Base-by-base conservation (phyloP, 2,797 vertebrate genomes). In the Miichthys miiuy region DNA sequence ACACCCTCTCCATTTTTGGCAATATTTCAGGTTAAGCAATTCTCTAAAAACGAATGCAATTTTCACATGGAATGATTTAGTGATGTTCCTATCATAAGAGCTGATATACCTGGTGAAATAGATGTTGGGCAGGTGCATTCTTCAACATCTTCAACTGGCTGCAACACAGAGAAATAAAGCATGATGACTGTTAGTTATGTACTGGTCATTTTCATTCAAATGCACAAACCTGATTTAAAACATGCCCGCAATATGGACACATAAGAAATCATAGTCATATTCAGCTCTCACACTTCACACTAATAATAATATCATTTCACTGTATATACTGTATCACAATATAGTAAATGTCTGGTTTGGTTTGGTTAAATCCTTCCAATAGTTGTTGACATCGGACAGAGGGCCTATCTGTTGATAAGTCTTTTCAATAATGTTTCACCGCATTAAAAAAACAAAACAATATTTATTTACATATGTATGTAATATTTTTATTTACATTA, bases 61-160 rank as follows among this genome's bases (percentile, higher is more conserved):
- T 27, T 61, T 27, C 12, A 57, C 27, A 2, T 20, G 34, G 20
- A 17, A 50, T 13, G 12, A 3, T 27, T 46, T 3, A 38, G 14
- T 27, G 2, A 57, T 63, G 27, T 23, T 54, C 1, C 2, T 20
- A 0, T 27, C 6, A 38, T 38, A 34, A n/a, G 6, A 63, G 63
- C 1, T 4, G 2, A 69, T 72, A 27, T 92, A 96, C 95, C 96
- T 94, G 92, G 74, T 66, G 92, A 94, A 48, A 94, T 83, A 34
- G 94, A 93, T 64, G 90, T 81, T 11, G 88, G 84, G 69, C 93
- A 93, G 52, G 85, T 91, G 80, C 93, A 93, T 65, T 94, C 92
- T 48, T 91, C 90, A 12, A 86, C 90, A 79, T 94, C 94, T 87
- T 96, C 94, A 71, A 95, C 95, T 27, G 95, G 96, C 95, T 96